These are phyloP conservation scores for Tyria jacobaeae DNA, from an alignment of 2,888 invertebrate genomes.

Conservation along the genomic window DNA sequence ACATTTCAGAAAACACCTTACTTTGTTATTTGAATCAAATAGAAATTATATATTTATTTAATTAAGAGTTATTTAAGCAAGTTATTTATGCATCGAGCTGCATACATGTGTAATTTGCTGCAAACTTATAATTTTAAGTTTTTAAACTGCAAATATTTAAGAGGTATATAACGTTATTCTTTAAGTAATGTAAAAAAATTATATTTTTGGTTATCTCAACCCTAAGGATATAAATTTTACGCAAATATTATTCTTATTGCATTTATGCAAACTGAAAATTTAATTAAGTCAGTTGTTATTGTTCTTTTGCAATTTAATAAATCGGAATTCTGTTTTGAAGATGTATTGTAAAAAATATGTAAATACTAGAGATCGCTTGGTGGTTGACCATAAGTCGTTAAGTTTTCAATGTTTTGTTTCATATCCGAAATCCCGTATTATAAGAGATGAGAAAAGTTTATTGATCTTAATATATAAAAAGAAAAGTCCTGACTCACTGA, in stretches of 20 bases:
- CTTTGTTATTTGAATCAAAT: slow-evolving; percentile 10
- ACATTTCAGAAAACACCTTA: slow-evolving; percentile 23
- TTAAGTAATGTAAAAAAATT: too few relatives aligned
- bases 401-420: too few relatives aligned
- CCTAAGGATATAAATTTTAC: not conserved
- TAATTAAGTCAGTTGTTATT: not conserved
- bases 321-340: not conserved
- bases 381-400: too few relatives aligned
- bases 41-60: slow-evolving; percentile 6
- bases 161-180: too few relatives aligned
- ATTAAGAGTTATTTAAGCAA: too few relatives aligned
- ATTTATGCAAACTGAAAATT: slow-evolving; percentile 2
- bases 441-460: too few relatives aligned
- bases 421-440: too few relatives aligned
- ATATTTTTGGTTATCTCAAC: not conserved
- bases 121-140: not conserved
- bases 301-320: not conserved
- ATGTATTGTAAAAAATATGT: not conserved
- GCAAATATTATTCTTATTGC: not conserved
- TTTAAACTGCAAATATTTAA: not conserved
- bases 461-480: too few relatives aligned
- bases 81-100: not conserved
- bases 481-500: too few relatives aligned
- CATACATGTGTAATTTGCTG: not conserved
- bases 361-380: too few relatives aligned